Evolutionary conservation across 2,888 invertebrate genomes (phyloP).

Genomic region (Odiellus spinosus): DNA sequence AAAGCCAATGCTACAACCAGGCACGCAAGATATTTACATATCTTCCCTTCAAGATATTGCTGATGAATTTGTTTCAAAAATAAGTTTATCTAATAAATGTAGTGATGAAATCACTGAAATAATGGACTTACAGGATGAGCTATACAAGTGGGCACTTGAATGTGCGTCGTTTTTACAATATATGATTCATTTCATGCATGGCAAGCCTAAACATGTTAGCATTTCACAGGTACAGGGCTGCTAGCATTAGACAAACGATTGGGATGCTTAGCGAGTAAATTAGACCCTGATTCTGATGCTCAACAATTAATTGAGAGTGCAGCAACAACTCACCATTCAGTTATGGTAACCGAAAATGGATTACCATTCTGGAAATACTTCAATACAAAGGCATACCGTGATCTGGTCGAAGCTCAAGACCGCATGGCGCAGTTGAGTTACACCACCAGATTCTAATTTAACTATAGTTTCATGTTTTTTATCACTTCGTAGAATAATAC

Average conservation of each 20-base stretch:
- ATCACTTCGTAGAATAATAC: slow-evolving; percentile 8
- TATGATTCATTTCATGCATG: background rate
- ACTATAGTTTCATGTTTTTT: background rate
- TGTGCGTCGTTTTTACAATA: slow-evolving; percentile 36
- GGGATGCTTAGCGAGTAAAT: slow-evolving; percentile 44
- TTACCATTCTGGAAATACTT: slow-evolving; percentile 51
- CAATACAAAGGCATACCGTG: slow-evolving; percentile 36
- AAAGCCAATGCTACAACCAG: slow-evolving; percentile 55
- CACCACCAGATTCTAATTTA: background rate
- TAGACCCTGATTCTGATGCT: slow-evolving; percentile 42
- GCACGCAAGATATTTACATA: slow-evolving; percentile 49
- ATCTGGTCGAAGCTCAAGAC: slow-evolving; percentile 18
- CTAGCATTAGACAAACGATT: slow-evolving; percentile 54
- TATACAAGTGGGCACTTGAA: slow-evolving; percentile 60
- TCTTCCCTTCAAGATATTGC: slow-evolving; percentile 45
- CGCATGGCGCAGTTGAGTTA: slow-evolving; percentile 11
- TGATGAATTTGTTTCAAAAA: slow-evolving; percentile 42
- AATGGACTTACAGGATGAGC: slow-evolving; percentile 48
- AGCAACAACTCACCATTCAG: slow-evolving; percentile 51
- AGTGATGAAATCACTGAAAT: slow-evolving; percentile 23
- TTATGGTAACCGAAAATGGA: slow-evolving; percentile 51
- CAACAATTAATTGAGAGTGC: slow-evolving; percentile 54
- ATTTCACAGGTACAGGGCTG: slow-evolving; percentile 49
- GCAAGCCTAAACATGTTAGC: background rate
- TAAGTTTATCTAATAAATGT: slow-evolving; percentile 25